These are phyloP conservation scores for Argyrosomus regius DNA, from an alignment of 2,797 vertebrate genomes.

Conservation along the genomic window DNA sequence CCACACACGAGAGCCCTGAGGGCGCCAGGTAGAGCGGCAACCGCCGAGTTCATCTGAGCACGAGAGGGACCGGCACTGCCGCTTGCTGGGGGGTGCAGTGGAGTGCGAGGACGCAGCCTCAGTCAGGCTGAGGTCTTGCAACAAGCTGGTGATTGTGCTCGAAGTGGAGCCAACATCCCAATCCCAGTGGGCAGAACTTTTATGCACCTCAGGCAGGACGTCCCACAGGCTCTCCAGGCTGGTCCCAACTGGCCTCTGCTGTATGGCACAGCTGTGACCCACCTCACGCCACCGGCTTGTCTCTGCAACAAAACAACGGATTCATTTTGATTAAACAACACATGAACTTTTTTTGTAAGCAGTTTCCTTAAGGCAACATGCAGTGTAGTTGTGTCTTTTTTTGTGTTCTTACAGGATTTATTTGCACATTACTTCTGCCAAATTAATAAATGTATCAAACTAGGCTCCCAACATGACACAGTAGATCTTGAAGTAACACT, in stretches of 20 bases:
- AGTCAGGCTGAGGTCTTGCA: slow-evolving; percentile 84
- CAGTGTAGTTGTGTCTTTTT: background rate
- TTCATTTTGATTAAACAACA: slow-evolving; percentile 2
- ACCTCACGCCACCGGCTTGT: slow-evolving; percentile 78
- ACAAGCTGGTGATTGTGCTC: slow-evolving; percentile 80
- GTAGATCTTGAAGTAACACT: background rate
- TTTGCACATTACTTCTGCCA: background rate
- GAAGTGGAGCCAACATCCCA: slow-evolving; percentile 71
- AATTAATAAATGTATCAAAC: background rate
- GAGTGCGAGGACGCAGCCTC: slow-evolving; percentile 79
- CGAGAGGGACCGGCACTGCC: slow-evolving; percentile 94
- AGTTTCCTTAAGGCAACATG: no score
- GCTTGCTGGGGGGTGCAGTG: slow-evolving; percentile 93
- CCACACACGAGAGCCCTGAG: slow-evolving; percentile 94
- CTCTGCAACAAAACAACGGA: slow-evolving; percentile 72
- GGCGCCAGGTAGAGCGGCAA: slow-evolving; percentile 90
- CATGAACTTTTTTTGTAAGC: background rate
- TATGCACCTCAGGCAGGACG: slow-evolving; percentile 79
- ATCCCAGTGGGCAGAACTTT: slow-evolving; percentile 68
- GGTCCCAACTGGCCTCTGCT: slow-evolving; percentile 80
- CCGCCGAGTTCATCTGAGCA: slow-evolving; percentile 90
- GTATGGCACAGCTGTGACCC: slow-evolving; percentile 72
- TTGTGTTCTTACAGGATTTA: background rate
- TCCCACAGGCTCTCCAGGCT: slow-evolving; percentile 88
- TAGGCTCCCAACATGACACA: background rate